Base-by-base conservation (phyloP, 2,797 vertebrate species). In the Hyperoplus immaculatus region DNA sequence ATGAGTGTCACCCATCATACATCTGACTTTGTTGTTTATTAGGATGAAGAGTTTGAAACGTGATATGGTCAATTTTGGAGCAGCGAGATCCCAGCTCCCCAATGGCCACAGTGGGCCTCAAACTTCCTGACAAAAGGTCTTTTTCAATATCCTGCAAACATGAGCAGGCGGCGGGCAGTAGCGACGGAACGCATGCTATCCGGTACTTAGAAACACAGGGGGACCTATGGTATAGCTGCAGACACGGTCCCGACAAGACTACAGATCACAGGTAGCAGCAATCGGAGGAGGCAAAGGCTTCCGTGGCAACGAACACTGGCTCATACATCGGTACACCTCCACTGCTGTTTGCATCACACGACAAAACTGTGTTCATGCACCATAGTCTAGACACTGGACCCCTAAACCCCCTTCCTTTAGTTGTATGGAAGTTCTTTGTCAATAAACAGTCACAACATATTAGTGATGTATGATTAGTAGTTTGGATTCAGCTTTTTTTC, bases 111-210 rank as follows among this genome's bases (percentile, higher is more conserved):
- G 65, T 78, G 89, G 93, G 93, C 89, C 93, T 91, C 95, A 66
- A 29, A 66, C 85, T 94, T 96, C 94, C 95, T 94, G 92, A 88
- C 84, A 92, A 87, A 29, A 92, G 91, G 93, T 94, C 93, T 90
- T 92, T 95, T 91, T 90, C 94, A 96, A 96, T 95, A 95, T 95
- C 94, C 94, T 95, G 94, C 86, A 89, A 87, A 92, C 84, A 85
- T 13, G 62, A 76, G 83, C 49, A 29, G 65, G 79, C 51, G 51
- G 81, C 77, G 72, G 29, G 29, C 29, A 29, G 29, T 29, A 29
- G 29, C 29, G 29, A 29, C 29, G 3, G 80, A 71, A 43, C 81
- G 86, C 87, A 69, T 87, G 90, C 89, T 76, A 90, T 90, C 85
- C 83, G 81, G 78, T 87, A 57, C 66, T 93, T 87, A 86, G 29